Percentiles rank a stretch among this genome's conserved stretches.
phyloP scores from a whole-genome alignment of 1,140 invertebrate genomes.

The Homarus americanus region DNA sequence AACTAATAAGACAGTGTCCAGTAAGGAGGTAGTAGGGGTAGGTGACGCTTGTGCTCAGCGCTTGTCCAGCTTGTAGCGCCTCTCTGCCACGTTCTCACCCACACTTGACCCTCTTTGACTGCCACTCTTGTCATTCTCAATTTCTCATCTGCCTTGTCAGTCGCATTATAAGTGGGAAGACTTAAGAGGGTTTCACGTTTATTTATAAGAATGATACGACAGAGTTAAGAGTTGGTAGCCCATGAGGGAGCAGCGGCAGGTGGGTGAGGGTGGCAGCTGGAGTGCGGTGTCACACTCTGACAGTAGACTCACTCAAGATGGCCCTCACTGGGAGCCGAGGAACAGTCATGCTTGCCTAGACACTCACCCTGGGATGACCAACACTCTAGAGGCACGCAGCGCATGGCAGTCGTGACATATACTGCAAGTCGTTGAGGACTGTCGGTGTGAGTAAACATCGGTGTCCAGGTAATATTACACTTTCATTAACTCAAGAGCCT shows the following conservation, averaged over 20 bases:
- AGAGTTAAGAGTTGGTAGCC: background rate
- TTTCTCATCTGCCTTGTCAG: no score
- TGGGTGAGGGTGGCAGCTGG: background rate
- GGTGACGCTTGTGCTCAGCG: slow-evolving; percentile 33
- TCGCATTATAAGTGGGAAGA: no score
- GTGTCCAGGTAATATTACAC: slow-evolving; percentile 15
- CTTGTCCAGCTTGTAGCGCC: slow-evolving; percentile 21
- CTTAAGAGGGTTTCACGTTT: no score
- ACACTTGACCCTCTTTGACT: background rate
- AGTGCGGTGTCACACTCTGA: background rate
- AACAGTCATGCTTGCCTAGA: slow-evolving; percentile 7
- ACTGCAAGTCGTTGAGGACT: slow-evolving; percentile 23
- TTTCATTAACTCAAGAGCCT: background rate
- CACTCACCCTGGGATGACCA: slow-evolving; percentile 7
- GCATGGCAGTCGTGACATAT: slow-evolving; percentile 34
- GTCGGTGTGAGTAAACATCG: slow-evolving; percentile 13
- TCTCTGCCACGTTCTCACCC: background rate
- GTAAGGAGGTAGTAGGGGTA: slow-evolving; percentile 16
- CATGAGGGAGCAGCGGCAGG: background rate
- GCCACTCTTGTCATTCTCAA: background rate
- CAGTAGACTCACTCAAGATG: slow-evolving; percentile 5
- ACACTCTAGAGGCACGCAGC: background rate
- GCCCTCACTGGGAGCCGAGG: background rate
- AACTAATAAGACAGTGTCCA: slow-evolving; percentile 4
- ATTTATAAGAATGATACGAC: no score